Conservation (phyloP, 2,113 vertebrate species). For the Synchiropus splendidus region DNA sequence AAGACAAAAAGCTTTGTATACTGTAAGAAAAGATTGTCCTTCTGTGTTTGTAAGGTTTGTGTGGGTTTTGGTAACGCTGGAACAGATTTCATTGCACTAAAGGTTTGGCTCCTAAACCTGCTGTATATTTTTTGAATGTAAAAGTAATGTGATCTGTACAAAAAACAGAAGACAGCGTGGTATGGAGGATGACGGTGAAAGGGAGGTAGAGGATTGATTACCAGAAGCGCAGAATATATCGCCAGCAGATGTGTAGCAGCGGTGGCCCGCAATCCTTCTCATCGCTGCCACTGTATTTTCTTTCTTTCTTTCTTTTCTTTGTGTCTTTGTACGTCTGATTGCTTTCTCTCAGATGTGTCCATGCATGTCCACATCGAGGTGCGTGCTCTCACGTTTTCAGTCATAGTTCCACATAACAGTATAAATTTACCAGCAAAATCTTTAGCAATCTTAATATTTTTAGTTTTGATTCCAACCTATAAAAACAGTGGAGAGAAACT, state of each 20-base stretch:
- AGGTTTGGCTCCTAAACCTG: slow-evolving; percentile 48
- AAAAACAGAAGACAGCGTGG: slow-evolving; percentile 44
- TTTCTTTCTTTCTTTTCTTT: slow-evolving; percentile 3
- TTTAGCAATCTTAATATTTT: too few relatives aligned
- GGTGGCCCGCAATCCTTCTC: slow-evolving; percentile 36
- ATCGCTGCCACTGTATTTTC: slow-evolving; percentile 15
- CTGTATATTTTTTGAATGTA: slow-evolving; percentile 48
- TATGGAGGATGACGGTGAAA: slow-evolving; percentile 38
- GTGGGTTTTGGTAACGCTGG: too few relatives aligned
- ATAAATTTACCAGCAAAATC: too few relatives aligned
- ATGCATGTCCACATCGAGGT: too few relatives aligned
- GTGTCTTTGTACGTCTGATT: neutral
- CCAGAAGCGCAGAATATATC: slow-evolving; percentile 46
- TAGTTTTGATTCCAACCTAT: too few relatives aligned
- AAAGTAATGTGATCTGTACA: slow-evolving; percentile 52
- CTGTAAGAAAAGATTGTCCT: too few relatives aligned
- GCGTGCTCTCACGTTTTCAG: too few relatives aligned
- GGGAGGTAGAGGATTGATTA: slow-evolving; percentile 27
- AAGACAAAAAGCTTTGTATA: too few relatives aligned
- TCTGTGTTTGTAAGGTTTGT: too few relatives aligned
- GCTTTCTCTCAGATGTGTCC: neutral
- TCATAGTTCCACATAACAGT: too few relatives aligned
- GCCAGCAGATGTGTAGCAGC: slow-evolving; percentile 52
- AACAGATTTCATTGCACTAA: slow-evolving; percentile 36
- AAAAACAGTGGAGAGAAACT: too few relatives aligned